Conservation (phyloP, 2,888 invertebrate genomes). For the Cylloceria caligata region DNA sequence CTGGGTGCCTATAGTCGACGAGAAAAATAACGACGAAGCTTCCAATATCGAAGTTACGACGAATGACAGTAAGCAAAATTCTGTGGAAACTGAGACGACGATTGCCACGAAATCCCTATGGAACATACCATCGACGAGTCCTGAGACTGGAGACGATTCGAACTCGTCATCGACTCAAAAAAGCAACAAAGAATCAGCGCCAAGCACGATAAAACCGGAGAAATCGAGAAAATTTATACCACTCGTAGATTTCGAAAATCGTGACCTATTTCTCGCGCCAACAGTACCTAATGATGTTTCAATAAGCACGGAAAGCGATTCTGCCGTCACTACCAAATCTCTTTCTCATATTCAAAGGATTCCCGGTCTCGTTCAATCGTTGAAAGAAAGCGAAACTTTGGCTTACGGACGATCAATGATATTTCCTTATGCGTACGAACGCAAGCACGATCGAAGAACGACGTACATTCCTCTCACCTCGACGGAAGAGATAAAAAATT, state of each 20-base stretch:
- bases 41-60: slow-evolving; percentile 19
- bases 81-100: background rate
- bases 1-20: slow-evolving; percentile 76
- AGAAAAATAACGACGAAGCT: background rate
- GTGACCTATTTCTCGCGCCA: slow-evolving; percentile 58
- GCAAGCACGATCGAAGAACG: slow-evolving; percentile 81
- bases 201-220: slow-evolving; percentile 26
- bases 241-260: slow-evolving; percentile 72
- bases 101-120: slow-evolving; percentile 5
- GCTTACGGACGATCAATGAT: slow-evolving; percentile 71
- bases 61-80: slow-evolving; percentile 57
- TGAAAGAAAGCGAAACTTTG: slow-evolving; percentile 39
- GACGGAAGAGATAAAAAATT: slow-evolving; percentile 78
- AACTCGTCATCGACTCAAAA: slow-evolving; percentile 6
- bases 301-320: slow-evolving; percentile 12
- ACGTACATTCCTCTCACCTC: slow-evolving; percentile 82
- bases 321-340: slow-evolving; percentile 61
- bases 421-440: slow-evolving; percentile 82
- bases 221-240: slow-evolving; percentile 80
- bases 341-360: slow-evolving; percentile 79
- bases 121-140: slow-evolving; percentile 19
- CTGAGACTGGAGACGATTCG: background rate
- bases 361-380: slow-evolving; percentile 66
- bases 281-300: slow-evolving; percentile 60
- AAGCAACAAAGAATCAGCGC: background rate